These are phyloP conservation scores for Bradypodion ventrale DNA, from an alignment of 2,797 vertebrate species.

Conservation along the genomic window DNA sequence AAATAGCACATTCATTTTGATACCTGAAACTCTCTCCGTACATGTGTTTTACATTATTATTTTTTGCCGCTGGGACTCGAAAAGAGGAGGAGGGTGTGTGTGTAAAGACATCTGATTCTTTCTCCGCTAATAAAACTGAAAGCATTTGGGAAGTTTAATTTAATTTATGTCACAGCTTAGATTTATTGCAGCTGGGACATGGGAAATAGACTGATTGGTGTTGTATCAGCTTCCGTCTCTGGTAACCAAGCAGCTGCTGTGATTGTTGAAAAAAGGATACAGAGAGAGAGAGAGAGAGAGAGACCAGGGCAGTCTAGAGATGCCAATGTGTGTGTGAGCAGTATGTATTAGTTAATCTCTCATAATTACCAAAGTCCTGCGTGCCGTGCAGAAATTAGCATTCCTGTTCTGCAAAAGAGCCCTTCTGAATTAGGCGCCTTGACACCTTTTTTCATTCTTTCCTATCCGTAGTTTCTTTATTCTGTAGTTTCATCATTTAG, in stretches of 20 bases:
- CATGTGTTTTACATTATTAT: background rate
- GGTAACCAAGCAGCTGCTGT: constrained; percentile 11
- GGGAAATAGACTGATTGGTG: constrained; percentile 14
- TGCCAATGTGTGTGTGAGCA: too few species aligned
- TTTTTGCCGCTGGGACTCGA: background rate
- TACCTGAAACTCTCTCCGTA: background rate
- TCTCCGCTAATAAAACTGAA: constrained; percentile 19
- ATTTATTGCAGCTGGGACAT: constrained; percentile 16
- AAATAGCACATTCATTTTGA: background rate
- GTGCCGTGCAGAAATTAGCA: too few species aligned
- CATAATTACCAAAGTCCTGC: too few species aligned
- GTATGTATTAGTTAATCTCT: too few species aligned
- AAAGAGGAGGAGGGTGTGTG: too few species aligned
- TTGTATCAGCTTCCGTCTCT: constrained; percentile 13
- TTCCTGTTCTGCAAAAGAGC: too few species aligned
- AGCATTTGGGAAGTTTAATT: constrained; percentile 28
- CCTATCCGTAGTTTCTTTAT: background rate
- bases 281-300: too few species aligned
- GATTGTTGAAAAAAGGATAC: background rate
- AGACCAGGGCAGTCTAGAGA: too few species aligned
- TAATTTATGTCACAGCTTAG: constrained; percentile 19
- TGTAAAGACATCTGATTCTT: constrained; percentile 1
- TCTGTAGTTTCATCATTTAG: background rate
- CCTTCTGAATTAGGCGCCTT: background rate
- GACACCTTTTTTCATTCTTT: background rate